Evolutionary conservation across 2,797 vertebrate species (phyloP).

Genomic region (Intellagama lesueurii): DNA sequence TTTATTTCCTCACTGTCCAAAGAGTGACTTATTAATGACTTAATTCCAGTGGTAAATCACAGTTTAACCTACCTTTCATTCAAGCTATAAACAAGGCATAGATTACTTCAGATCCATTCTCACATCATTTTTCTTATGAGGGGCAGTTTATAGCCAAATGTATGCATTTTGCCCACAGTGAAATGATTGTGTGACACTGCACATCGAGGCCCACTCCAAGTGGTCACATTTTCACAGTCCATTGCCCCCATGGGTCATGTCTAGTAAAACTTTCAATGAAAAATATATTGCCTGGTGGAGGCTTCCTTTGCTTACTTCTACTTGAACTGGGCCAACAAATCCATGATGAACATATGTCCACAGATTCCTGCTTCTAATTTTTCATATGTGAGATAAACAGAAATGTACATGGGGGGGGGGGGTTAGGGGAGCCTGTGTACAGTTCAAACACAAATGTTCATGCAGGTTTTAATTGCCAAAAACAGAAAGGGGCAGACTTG

Average conservation of each 20-base stretch:
- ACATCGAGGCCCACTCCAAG: background rate
- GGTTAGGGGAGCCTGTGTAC: background rate
- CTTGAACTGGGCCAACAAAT: background rate
- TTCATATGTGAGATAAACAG: background rate
- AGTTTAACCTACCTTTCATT: slow-evolving; percentile 10
- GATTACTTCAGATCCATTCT: background rate
- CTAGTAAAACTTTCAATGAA: background rate
- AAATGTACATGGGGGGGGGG: background rate
- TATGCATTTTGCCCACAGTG: background rate
- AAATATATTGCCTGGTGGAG: background rate
- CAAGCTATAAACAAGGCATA: background rate
- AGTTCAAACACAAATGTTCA: background rate
- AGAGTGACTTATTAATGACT: slow-evolving; percentile 33
- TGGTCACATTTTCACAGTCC: background rate
- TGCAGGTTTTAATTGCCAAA: background rate
- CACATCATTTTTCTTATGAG: background rate
- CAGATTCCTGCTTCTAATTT: background rate
- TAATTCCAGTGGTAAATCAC: slow-evolving; percentile 9
- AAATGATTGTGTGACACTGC: background rate
- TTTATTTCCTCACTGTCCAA: slow-evolving; percentile 29
- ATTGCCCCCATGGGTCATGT: background rate
- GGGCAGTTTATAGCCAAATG: background rate
- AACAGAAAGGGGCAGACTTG: background rate
- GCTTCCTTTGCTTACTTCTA: background rate
- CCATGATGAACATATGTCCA: background rate